Percentiles rank a stretch among this genome's conserved stretches.
Evolutionary conservation across 2,888 invertebrate genomes (phyloP).

Genomic region (Dugesia japonica): DNA sequence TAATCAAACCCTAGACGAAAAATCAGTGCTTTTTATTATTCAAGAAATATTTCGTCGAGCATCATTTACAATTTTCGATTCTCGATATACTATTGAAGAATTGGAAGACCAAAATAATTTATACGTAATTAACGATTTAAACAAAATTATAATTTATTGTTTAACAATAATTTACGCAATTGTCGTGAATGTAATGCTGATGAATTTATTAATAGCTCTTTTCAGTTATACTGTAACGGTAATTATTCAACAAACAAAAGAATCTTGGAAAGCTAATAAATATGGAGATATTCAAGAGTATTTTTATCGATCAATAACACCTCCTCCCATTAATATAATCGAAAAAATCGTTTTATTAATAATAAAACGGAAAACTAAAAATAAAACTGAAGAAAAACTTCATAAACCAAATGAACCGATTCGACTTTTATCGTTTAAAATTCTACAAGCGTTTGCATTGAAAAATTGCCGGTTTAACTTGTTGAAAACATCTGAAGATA

Average conservation of each 20-base stretch:
- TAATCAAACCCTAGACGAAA: background rate
- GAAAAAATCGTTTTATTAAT: too few species aligned
- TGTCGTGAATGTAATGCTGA: conserved; percentile 28
- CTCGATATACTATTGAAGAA: background rate
- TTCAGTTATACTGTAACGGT: conserved; percentile 32
- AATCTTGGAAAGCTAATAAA: conserved; percentile 30
- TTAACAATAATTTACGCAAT: conserved; percentile 21
- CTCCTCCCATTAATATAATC: conserved; percentile 7
- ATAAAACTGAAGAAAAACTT: background rate
- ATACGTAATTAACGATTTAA: background rate
- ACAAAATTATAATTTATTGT: background rate
- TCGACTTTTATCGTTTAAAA: background rate
- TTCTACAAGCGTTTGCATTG: background rate
- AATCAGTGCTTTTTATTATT: background rate
- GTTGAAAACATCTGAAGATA: background rate
- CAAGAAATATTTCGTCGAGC: background rate
- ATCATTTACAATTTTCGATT: conserved; percentile 16
- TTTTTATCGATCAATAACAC: conserved; percentile 29
- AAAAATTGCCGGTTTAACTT: background rate
- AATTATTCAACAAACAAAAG: conserved; percentile 30
- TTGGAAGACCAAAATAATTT: background rate
- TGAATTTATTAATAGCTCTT: conserved; percentile 33
- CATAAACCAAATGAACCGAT: background rate
- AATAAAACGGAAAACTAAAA: background rate
- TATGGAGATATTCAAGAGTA: conserved; percentile 27